Base-by-base conservation (phyloP, 2,888 invertebrate genomes). In the Diaperis boleti region DNA sequence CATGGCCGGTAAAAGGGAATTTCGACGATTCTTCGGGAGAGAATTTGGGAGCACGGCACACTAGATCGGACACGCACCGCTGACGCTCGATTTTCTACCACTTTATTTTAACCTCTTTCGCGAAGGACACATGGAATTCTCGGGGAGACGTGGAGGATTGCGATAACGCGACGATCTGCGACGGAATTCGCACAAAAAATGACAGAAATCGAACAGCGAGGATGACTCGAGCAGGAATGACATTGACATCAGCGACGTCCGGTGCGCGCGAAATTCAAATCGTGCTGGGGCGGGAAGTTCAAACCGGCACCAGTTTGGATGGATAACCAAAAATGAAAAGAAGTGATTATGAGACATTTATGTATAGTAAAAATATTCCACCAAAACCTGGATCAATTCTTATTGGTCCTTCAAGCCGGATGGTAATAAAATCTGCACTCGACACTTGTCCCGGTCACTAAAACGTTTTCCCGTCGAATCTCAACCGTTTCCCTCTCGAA, bases 101-200 rank as follows among this genome's bases (percentile, higher is more conserved):
- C 13, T 7, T 37, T 42, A 59, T 59, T 64, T 64, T 39, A 64
- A 56, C n/a, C 64, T 49, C 31, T 56, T 64, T 35, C 64, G 10
- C 29, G 56, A 39, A 31, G 60, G 60, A 56, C 56, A 60, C 64
- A 64, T 64, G 22, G 52, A 49, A 42, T 55, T 42, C 15, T 55
- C 41, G 10, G 18, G n/a, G 29, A 33, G n/a, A 26, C 8, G 10
- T 14, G 5, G 41, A 55, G 8, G 41, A 29, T 42, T 42, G n/a
- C 42, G 18, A 20, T 37, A 18, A 39, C 11, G n/a, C 35, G 20
- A 17, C 18, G 13, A 42, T 17, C 26, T 42, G 15, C 6, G 29
- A 22, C 13, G 3, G 13, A 20, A 13, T 20, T 20, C 17, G 35
- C 31, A 35, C 31, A 11, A 31, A 10, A n/a, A 33, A 33, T 33